Percentiles rank a stretch among this genome's conserved stretches.
Evolutionary conservation across 2,888 invertebrate species (phyloP).

Genomic region (Dendrolimus pini): DNA sequence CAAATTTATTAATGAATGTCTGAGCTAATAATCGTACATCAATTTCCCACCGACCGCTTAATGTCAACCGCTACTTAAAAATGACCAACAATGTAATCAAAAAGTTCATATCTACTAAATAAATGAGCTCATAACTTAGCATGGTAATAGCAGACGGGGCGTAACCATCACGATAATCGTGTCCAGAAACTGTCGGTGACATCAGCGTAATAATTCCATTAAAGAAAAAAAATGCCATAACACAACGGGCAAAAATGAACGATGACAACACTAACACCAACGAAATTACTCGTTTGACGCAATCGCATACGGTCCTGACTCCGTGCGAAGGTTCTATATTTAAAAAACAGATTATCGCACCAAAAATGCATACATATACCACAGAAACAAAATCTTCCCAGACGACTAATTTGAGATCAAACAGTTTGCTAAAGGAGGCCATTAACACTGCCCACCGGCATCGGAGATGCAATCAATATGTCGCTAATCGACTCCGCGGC

Average conservation of each 20-base stretch:
- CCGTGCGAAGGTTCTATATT: conserved; percentile 34
- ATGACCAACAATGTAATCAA: conserved; percentile 42
- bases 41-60: conserved; percentile 49
- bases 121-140: conserved; percentile 60
- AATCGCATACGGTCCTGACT: conserved; percentile 39
- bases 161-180: conserved; percentile 60
- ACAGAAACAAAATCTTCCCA: conserved; percentile 59
- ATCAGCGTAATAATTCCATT: conserved; percentile 52
- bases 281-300: conserved; percentile 49
- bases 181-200: conserved; percentile 58
- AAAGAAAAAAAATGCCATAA: conserved; percentile 45
- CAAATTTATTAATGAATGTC: conserved; percentile 41
- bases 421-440: conserved; percentile 49
- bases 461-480: conserved; percentile 49
- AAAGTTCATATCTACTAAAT: conserved; percentile 44
- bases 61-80: conserved; percentile 46
- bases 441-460: conserved; percentile 59
- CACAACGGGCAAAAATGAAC: conserved; percentile 43
- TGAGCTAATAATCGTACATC: conserved; percentile 59
- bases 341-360: conserved; percentile 46
- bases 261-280: conserved; percentile 55
- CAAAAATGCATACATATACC: conserved; percentile 54
- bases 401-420: conserved; percentile 56
- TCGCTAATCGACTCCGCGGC: conserved; percentile 51
- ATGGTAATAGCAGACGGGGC: conserved; percentile 50